Evolutionary conservation across 2,888 invertebrate species (phyloP), one percentile per base, ranked within the genome.

Genomic region (Nemotelus pantherinus): DNA sequence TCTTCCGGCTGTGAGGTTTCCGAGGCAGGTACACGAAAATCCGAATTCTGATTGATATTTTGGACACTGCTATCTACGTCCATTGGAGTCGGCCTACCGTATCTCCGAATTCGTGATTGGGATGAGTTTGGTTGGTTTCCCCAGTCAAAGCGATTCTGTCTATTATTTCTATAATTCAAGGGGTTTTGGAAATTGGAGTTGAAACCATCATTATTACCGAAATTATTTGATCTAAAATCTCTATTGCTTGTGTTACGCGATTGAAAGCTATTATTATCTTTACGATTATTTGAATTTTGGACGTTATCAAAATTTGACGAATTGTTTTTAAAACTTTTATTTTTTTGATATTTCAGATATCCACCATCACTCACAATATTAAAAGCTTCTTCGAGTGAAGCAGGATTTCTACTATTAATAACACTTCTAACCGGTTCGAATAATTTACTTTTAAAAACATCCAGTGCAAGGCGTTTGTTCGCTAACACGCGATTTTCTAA

Each of bases 1-100:
- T 50, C 9, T 50, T 50, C n/a, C n/a, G n/a, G 53, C 53, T 53
- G 53, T 53, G 6, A 10, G 10, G 53, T 53, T 6, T 53, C 53
- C 53, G 53, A 53, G 53, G 53, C 53, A 6, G 53, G 53, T 53
- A 53, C 53, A 53, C 53, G 53, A 53, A 53, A 53, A 53, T 53
- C 10, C 10, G 53, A 53, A 53, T 7, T 53, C 10, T 53, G 7
- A 53, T 7, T 53, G 53, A 7, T 53, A 25, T 25, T 25, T 25
- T 25, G 25, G 25, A 25, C 25, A 25, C 25, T 25, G 25, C 1
- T 25, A 25, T 25, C 25, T 25, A 25, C 25, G 25, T 25, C 25
- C 25, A 25, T 25, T 25, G 25, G 25, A 25, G 25, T 25, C 0
- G 25, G 25, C 25, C 25, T 25, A 25, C 1, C 25, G 25, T 25